Conservation (phyloP, 2,113 vertebrate genomes). For the Myrmecophaga tridactyla region DNA sequence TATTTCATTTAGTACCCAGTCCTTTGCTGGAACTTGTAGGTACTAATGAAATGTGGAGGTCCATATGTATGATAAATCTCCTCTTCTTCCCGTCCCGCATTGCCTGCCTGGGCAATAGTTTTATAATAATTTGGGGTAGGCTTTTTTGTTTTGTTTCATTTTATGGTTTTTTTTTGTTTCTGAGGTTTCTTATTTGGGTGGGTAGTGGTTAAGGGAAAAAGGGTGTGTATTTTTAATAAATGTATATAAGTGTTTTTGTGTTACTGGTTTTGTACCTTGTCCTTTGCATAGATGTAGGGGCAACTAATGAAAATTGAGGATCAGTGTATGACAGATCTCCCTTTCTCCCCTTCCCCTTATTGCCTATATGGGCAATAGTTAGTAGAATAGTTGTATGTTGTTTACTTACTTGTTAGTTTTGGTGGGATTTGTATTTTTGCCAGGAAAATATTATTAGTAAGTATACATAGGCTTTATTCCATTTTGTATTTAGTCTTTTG, state of each 20-base stretch:
- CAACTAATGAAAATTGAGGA: not conserved
- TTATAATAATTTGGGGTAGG: constrained; percentile 37
- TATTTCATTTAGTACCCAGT: constrained; percentile 25
- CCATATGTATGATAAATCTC: constrained; percentile 73
- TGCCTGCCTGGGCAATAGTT: constrained; percentile 51
- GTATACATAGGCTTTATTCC: constrained; percentile 12
- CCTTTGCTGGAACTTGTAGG: constrained; percentile 27
- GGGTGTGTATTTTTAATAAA: constrained; percentile 20
- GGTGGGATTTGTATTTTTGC: constrained; percentile 30
- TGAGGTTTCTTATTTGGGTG: not conserved
- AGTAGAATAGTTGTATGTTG: constrained; percentile 8
- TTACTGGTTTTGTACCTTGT: not conserved
- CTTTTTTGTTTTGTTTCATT: not conserved
- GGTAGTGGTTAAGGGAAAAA: not conserved
- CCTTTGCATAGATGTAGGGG: not conserved
- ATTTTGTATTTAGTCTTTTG: constrained; percentile 6
- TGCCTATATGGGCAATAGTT: not conserved
- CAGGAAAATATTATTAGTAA: constrained; percentile 12
- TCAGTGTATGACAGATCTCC: constrained; percentile 28
- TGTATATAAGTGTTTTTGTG: constrained; percentile 29
- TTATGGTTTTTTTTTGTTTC: not conserved
- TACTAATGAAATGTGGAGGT: constrained; percentile 55
- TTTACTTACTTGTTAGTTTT: constrained; percentile 35
- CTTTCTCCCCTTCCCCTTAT: not conserved
- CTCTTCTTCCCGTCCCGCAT: constrained; percentile 50